phyloP scores from a whole-genome alignment of 1,140 invertebrate species.

The Mylabris phalerata region DNA sequence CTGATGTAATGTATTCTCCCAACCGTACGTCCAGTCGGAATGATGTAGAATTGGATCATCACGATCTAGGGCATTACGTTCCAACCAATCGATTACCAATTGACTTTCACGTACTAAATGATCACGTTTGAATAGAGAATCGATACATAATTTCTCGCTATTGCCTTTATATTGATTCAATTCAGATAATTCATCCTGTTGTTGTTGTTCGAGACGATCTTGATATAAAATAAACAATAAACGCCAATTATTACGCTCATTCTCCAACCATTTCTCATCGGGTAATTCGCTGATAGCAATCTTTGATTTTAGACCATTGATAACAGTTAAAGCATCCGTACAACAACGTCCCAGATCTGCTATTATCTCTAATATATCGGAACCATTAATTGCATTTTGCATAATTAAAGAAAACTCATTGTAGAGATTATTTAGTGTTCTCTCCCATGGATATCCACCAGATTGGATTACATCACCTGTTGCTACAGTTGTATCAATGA shows the following conservation, averaged over 20 bases:
- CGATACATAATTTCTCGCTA: conserved; percentile 58
- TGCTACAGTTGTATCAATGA: conserved; percentile 31
- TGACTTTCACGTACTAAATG: conserved; percentile 68
- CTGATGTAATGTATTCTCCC: conserved; percentile 88
- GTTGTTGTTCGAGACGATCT: conserved; percentile 55
- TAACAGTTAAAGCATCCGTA: conserved; percentile 46
- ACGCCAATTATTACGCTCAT: conserved; percentile 83
- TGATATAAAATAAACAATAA: conserved; percentile 72
- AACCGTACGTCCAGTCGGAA: conserved; percentile 69
- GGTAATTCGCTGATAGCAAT: conserved; percentile 43
- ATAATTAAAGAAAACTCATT: conserved; percentile 53
- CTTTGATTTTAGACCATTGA: conserved; percentile 43
- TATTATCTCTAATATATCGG: conserved; percentile 51
- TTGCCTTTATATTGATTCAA: conserved; percentile 30
- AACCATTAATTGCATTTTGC: conserved; percentile 46
- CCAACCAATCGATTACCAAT: conserved; percentile 88
- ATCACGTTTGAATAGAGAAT: conserved; percentile 57
- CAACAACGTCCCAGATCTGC: conserved; percentile 52
- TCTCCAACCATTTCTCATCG: conserved; percentile 56
- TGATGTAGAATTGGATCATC: conserved; percentile 62
- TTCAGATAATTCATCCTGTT: conserved; percentile 5
- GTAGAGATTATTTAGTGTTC: conserved; percentile 48
- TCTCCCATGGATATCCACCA: conserved; percentile 43
- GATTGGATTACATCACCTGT: conserved; percentile 44
- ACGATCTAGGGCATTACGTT: conserved; percentile 70